Evolutionary conservation across 2,888 invertebrate species (phyloP), one percentile per base, ranked within the genome.

Genomic region (Isoperla grammatica): DNA sequence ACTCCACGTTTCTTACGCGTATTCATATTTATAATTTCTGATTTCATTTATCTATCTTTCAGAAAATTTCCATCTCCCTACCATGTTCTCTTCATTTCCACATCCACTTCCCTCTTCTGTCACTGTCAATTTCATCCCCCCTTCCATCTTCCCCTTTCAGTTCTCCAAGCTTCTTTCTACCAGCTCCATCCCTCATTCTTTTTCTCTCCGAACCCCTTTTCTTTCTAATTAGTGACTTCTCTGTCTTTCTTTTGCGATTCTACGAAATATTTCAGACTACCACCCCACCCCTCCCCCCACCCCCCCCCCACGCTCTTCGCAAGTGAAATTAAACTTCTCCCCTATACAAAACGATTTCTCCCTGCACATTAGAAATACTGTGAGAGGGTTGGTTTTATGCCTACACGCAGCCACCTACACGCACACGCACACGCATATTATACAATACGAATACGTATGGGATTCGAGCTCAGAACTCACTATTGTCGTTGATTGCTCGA

Each of bases 271-370:
- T 53, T 53, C 53, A 53, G 39, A 39, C 57, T 59, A 42, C 19
- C 56, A 40, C 59, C 40, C 57, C 53, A 50, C 13, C 46, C 15
- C 19, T 37, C 15, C 19, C 58, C 48, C 19, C 13, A 8, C 50
- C 50, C 13, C 53, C 42, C 56, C 29, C 57, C 48, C 59, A 39
- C 57, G 56, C 62, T 57, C 67, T 66, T 68, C 67, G 68, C 68
- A 67, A 68, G 67, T 67, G 67, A 68, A 68, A 68, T 68, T 68
- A 68, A 68, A 68, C 66, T 68, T 68, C 66, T 65, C 65, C 57
- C 64, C 65, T 62, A 62, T 65, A 64, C 66, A 66, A 67, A 67
- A 67, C 65, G 66, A 67, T 59, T 62, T 60, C 63, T 60, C 65
- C 61, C 59, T 64, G 64, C 64, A 60, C 63, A 61, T 60, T 63